A percentile compares a stretch with the other conserved stretches of the same genome.
phyloP scores from a whole-genome alignment of 2,113 vertebrate genomes.

The Crotalus tigris region DNA sequence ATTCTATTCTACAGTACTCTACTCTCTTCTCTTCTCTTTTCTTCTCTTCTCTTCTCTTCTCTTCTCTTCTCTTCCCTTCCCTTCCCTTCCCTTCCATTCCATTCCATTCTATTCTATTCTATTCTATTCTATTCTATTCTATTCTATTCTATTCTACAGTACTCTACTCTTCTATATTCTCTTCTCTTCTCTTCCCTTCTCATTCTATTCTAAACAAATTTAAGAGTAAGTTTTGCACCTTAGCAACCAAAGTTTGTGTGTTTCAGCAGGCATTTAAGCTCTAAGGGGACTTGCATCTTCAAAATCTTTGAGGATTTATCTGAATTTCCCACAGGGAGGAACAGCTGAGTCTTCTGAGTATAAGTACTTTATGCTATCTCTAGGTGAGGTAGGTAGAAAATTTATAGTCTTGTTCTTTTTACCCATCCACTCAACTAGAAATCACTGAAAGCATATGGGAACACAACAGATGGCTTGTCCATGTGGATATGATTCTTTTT shows the following conservation, averaged over 20 bases:
- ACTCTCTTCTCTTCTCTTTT: no score
- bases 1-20: no score
- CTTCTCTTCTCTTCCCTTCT: no score
- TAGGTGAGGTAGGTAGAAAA: not conserved
- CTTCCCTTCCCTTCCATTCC: no score
- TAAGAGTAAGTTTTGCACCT: not conserved
- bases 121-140: no score
- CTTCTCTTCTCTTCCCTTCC: no score
- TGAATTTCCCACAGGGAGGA: not conserved
- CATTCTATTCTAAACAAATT: no score
- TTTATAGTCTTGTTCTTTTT: not conserved
- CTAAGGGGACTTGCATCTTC: not conserved
- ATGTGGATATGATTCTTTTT: not conserved
- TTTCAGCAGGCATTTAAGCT: no score
- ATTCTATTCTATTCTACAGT: no score
- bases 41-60: no score
- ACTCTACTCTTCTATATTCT: no score
- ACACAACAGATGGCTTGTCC: not conserved
- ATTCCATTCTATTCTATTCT: no score
- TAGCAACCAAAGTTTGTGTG: conserved; percentile 12
- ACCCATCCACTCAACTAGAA: not conserved
- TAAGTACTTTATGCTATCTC: not conserved
- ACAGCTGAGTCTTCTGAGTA: not conserved
- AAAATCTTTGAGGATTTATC: not conserved
- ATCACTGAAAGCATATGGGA: not conserved